phyloP scores from a whole-genome alignment of 2,797 vertebrate genomes.

The Botia almorhae region DNA sequence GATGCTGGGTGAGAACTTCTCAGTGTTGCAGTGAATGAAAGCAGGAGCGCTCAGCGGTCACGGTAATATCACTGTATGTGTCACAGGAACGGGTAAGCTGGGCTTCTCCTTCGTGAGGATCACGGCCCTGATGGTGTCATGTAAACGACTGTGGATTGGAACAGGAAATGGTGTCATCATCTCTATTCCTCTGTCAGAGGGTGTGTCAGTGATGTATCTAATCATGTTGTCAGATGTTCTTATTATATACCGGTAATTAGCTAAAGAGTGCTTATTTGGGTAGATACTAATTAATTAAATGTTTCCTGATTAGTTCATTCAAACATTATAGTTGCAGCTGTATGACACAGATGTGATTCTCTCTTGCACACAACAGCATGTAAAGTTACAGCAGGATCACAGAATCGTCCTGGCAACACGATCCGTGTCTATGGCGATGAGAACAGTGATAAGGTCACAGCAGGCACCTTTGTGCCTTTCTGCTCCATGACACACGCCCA shows the following conservation, averaged over 20 bases:
- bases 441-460: constrained; percentile 92
- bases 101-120: constrained; percentile 99
- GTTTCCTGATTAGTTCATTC: too few species aligned
- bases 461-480: constrained; percentile 92
- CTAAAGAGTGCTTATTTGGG: too few species aligned
- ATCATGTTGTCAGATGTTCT: too few species aligned
- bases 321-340: too few species aligned
- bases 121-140: constrained; percentile 95
- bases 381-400: constrained; percentile 79
- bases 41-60: not conserved
- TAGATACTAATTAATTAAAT: too few species aligned
- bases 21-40: not conserved
- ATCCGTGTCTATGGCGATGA: constrained; percentile 94
- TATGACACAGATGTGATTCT: not conserved
- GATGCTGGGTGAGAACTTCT: constrained; percentile 89
- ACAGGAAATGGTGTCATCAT: constrained; percentile 99
- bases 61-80: not conserved
- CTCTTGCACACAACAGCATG: constrained; percentile 73
- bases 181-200: constrained; percentile 95
- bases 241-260: too few species aligned
- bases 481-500: constrained; percentile 98
- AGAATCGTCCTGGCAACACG: constrained; percentile 83
- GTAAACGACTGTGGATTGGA: constrained; percentile 94
- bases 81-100: constrained; percentile 93
- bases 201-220: constrained; percentile 74